phyloP scores from a whole-genome alignment of 2,797 vertebrate species.

The Scolopax bukidnonensis region DNA sequence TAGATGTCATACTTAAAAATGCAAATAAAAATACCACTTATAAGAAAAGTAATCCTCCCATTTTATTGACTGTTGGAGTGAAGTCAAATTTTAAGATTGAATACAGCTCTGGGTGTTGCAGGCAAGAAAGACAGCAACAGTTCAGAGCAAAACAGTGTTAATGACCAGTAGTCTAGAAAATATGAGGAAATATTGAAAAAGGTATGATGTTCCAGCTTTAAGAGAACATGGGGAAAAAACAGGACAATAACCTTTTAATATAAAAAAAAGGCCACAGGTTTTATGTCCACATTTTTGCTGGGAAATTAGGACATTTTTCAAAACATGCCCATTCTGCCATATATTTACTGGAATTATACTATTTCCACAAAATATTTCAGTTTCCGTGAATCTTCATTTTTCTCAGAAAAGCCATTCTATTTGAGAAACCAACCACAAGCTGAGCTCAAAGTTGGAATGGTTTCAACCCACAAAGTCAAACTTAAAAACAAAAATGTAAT shows the following conservation, averaged over 20 bases:
- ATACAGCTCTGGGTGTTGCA: background rate
- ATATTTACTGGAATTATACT: background rate
- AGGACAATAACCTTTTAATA: background rate
- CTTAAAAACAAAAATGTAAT: background rate
- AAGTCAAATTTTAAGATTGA: background rate
- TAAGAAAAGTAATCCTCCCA: background rate
- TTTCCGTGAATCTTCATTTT: background rate
- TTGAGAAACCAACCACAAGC: background rate
- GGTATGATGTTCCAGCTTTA: background rate
- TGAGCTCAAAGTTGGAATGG: background rate
- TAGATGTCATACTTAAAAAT: background rate
- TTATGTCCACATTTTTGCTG: background rate
- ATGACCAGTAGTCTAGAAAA: background rate
- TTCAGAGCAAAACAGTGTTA: background rate
- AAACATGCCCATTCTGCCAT: background rate
- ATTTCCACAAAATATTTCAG: background rate
- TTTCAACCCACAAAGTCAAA: background rate
- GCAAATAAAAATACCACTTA: background rate
- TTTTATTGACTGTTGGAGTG: background rate
- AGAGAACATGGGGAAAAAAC: background rate
- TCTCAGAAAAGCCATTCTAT: background rate
- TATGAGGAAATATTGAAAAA: background rate
- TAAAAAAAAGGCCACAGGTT: background rate
- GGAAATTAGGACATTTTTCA: background rate
- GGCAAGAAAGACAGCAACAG: background rate